Evolutionary conservation across 2,113 vertebrate genomes (phyloP).

Genomic region (Beaufortia kweichowensis): DNA sequence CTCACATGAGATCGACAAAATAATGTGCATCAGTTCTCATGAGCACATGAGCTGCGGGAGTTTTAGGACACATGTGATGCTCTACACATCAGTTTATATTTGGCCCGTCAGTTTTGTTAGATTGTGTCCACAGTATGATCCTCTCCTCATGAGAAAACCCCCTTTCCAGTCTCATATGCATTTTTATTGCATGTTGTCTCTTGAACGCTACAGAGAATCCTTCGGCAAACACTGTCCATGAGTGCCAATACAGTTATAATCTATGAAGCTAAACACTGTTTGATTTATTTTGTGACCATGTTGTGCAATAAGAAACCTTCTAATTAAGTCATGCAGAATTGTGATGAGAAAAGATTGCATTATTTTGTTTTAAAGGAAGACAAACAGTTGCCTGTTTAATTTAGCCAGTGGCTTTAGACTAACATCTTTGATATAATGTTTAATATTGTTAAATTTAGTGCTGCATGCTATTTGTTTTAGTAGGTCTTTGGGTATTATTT

Average conservation of each 20-base stretch:
- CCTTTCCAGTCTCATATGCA: constrained; percentile 36
- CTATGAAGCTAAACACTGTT: too few relatives aligned
- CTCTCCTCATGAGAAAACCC: constrained; percentile 19
- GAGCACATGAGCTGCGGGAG: not conserved
- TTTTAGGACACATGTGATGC: not conserved
- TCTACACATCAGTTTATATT: constrained; percentile 18
- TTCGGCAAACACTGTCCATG: not conserved
- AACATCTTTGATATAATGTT: too few relatives aligned
- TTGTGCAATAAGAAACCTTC: too few relatives aligned
- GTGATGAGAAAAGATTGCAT: too few relatives aligned
- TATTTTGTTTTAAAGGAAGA: too few relatives aligned
- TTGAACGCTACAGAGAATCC: not conserved
- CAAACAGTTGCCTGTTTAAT: too few relatives aligned
- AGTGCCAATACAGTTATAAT: not conserved
- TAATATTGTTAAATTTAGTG: too few relatives aligned
- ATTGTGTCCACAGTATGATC: constrained; percentile 22
- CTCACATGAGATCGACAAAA: not conserved
- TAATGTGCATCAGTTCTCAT: not conserved
- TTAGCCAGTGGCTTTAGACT: too few relatives aligned
- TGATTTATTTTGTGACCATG: too few relatives aligned
- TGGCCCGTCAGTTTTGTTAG: constrained; percentile 20
- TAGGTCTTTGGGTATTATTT: too few relatives aligned
- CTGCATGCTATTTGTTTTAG: too few relatives aligned
- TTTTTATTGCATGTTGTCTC: constrained; percentile 15
- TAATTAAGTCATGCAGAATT: too few relatives aligned